Evolutionary conservation across 2,797 vertebrate genomes (phyloP).

Genomic region (Phataginus tetradactyla): DNA sequence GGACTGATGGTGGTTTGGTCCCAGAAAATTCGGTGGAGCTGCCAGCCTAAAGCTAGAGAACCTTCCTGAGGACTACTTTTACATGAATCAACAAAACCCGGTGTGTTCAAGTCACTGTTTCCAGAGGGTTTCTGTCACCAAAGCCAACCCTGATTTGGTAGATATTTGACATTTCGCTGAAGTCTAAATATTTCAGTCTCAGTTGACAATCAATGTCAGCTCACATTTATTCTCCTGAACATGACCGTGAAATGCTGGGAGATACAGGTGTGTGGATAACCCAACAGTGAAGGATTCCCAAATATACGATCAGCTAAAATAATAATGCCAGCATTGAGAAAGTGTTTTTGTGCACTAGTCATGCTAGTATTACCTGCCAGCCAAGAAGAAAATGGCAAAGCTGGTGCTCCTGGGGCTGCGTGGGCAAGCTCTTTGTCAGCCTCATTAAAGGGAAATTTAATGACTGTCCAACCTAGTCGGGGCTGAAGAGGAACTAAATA

Average conservation of each 20-base stretch:
- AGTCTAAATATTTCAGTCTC: slow-evolving; percentile 49
- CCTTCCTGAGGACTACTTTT: not conserved
- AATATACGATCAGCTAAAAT: slow-evolving; percentile 17
- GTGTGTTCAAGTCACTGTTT: not conserved
- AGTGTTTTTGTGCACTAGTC: not conserved
- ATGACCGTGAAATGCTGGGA: not conserved
- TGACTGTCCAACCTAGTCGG: not conserved
- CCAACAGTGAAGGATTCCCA: slow-evolving; percentile 41
- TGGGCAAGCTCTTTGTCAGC: not conserved
- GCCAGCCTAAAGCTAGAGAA: not conserved
- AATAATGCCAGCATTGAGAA: slow-evolving; percentile 30
- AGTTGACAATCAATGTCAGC: not conserved
- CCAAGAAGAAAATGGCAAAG: not conserved
- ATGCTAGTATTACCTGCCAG: not conserved
- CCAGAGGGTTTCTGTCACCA: not conserved
- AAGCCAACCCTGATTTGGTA: slow-evolving; percentile 34
- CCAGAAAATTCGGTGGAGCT: not conserved
- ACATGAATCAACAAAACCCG: not conserved
- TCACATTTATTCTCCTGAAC: slow-evolving; percentile 60
- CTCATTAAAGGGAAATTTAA: not conserved
- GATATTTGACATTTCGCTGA: slow-evolving; percentile 45
- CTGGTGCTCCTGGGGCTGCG: not conserved
- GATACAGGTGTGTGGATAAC: not conserved
- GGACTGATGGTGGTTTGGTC: not conserved
- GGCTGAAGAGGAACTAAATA: not conserved